These are phyloP conservation scores for Enteromius anoplus DNA, from an alignment of 2,797 vertebrate genomes.

Conservation along the genomic window DNA sequence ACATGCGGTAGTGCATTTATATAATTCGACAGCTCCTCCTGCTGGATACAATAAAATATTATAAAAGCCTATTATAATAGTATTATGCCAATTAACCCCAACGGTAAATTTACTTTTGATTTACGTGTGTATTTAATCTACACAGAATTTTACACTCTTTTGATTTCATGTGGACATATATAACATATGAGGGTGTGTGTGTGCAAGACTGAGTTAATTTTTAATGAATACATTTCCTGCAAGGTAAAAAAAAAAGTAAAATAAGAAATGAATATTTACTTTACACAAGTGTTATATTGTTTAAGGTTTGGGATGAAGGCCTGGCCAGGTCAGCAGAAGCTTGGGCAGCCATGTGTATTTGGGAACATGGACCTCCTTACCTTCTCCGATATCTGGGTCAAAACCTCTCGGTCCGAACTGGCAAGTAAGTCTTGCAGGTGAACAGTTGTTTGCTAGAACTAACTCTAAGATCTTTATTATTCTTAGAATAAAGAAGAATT, in stretches of 20 bases:
- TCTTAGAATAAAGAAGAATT: conserved; percentile 10
- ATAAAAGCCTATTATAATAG: background rate
- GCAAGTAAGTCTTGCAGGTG: conserved; percentile 75
- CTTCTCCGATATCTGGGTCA: conserved; percentile 87
- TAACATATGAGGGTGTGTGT: background rate
- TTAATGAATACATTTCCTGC: background rate
- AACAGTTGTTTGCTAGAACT: conserved; percentile 16
- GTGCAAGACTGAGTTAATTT: background rate
- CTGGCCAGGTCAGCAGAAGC: conserved; percentile 87
- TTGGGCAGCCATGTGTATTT: conserved; percentile 89
- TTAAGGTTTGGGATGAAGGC: conserved; percentile 87
- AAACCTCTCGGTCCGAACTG: conserved; percentile 87
- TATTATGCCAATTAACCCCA: background rate
- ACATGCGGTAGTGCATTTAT: background rate
- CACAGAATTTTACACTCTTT: background rate
- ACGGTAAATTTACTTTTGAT: background rate
- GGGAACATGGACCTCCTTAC: conserved; percentile 88
- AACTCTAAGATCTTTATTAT: background rate
- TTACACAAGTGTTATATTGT: background rate
- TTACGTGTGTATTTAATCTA: background rate
- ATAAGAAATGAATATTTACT: background rate
- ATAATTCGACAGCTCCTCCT: conserved; percentile 32
- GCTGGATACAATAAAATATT: conserved; percentile 26
- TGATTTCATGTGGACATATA: background rate
- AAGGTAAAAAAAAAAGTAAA: background rate